phyloP scores from a whole-genome alignment of 2,113 vertebrate genomes.

The Nesogale talazaci region DNA sequence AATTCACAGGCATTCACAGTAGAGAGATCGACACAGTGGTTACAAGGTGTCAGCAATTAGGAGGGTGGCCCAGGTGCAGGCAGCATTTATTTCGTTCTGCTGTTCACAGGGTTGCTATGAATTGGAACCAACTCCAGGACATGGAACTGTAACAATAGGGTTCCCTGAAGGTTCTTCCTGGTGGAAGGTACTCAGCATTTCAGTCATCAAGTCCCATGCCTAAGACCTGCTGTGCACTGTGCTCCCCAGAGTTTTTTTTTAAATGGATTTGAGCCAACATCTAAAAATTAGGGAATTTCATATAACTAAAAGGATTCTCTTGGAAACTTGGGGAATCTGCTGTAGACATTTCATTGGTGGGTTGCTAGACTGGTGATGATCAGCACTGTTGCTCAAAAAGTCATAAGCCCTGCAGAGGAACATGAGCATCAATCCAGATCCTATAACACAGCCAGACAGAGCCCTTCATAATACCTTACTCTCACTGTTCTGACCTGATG shows the following conservation, averaged over 20 bases:
- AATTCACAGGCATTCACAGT: no score
- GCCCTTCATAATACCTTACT: fast-evolving
- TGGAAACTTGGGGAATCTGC: not conserved
- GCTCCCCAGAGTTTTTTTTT: not conserved
- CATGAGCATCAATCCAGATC: fast-evolving
- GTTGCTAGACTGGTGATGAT: not conserved
- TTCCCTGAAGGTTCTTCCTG: not conserved
- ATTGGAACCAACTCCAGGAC: no score
- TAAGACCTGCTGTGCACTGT: not conserved
- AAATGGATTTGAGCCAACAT: not conserved
- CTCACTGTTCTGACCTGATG: not conserved
- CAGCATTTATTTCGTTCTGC: no score
- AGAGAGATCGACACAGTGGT: no score
- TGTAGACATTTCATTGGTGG: not conserved
- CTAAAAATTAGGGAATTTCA: not conserved
- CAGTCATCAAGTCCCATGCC: not conserved
- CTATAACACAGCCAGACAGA: not conserved
- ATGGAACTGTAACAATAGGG: no score
- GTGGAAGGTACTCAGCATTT: not conserved
- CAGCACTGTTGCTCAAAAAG: fast-evolving
- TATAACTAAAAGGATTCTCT: not conserved
- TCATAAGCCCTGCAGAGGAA: fast-evolving
- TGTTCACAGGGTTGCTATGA: no score
- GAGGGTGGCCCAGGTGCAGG: no score
- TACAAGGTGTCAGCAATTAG: no score